Conservation (phyloP, 2,113 vertebrate species). For the Pollachius pollachius region DNA sequence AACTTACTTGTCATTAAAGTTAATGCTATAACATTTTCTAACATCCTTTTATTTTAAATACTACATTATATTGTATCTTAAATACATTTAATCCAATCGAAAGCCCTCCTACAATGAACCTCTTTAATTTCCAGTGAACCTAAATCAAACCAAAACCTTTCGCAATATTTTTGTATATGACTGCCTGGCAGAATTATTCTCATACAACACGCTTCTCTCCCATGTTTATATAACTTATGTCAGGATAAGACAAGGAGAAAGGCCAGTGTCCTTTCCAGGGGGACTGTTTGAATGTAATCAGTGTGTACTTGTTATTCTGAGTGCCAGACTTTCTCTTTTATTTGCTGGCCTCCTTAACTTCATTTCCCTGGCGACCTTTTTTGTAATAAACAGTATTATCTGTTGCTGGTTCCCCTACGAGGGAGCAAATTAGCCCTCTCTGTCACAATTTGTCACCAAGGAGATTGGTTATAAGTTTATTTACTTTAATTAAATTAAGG, state of each 20-base stretch:
- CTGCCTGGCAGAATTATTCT: conserved; percentile 65
- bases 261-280: conserved; percentile 77
- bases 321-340: conserved; percentile 75
- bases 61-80: background rate
- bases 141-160: conserved; percentile 60
- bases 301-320: conserved; percentile 82
- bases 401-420: conserved; percentile 82
- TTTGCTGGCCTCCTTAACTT: conserved; percentile 86
- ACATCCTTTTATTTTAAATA: background rate
- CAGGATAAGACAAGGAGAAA: conserved; percentile 74
- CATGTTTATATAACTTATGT: conserved; percentile 72
- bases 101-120: conserved; percentile 34
- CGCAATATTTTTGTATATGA: conserved; percentile 38
- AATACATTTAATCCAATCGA: conserved; percentile 49
- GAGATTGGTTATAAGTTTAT: conserved; percentile 92
- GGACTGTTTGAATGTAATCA: conserved; percentile 83
- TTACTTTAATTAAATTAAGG: conserved; percentile 85
- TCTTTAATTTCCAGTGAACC: conserved; percentile 57
- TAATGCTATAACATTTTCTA: background rate
- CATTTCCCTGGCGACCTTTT: conserved; percentile 95
- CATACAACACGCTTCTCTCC: conserved; percentile 57
- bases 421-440: conserved; percentile 84
- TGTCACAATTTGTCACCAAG: conserved; percentile 77
- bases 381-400: conserved; percentile 89
- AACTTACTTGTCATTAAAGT: background rate